Percentiles rank a stretch among this genome's conserved stretches.
phyloP scores from a whole-genome alignment of 2,113 vertebrate species.

The Diadophis punctatus region DNA sequence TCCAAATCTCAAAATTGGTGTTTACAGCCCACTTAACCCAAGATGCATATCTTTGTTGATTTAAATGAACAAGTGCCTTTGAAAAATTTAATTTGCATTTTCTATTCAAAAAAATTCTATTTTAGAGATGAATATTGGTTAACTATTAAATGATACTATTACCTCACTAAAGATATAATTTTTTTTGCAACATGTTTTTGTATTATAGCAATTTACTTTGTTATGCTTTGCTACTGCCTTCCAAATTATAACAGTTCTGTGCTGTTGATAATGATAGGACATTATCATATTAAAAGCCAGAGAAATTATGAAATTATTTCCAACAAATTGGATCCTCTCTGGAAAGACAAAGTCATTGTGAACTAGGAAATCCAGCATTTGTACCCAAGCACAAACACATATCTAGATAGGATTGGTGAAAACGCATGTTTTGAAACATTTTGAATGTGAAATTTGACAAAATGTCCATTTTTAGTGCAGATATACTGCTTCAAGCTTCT shows the following conservation, averaged over 20 bases:
- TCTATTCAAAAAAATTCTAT: background rate
- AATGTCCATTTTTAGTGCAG: background rate
- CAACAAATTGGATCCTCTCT: background rate
- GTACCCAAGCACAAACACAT: background rate
- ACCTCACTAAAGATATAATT: background rate
- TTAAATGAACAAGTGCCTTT: background rate
- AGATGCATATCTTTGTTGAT: background rate
- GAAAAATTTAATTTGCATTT: background rate
- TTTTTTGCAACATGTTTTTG: background rate
- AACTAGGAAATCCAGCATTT: background rate
- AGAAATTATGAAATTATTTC: background rate
- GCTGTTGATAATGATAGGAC: background rate
- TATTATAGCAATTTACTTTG: background rate
- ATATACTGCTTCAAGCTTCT: background rate
- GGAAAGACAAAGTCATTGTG: background rate
- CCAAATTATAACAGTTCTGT: background rate
- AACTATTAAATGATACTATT: background rate
- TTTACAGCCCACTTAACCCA: background rate
- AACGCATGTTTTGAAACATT: background rate
- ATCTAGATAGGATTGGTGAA: background rate
- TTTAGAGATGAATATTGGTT: background rate
- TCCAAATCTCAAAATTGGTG: background rate
- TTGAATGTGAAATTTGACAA: background rate
- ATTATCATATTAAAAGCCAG: background rate
- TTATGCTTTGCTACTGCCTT: background rate